Base-by-base conservation (phyloP, 2,888 invertebrate genomes). In the Kryphioiulus occultus region DNA sequence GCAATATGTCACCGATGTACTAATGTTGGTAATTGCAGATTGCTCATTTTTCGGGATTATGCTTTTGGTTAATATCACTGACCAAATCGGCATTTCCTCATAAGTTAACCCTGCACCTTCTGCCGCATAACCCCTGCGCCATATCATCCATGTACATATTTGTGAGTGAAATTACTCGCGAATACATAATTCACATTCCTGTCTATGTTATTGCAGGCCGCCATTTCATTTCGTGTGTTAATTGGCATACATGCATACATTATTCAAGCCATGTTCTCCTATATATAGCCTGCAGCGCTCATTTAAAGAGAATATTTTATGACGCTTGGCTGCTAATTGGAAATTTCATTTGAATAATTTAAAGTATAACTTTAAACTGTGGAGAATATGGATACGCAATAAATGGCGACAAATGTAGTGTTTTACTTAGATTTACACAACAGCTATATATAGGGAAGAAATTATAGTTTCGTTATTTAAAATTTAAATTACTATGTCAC, bases 31-130 rank as follows among this genome's bases (percentile, higher is more conserved):
- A 78, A 78, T 78, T 78, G 78, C 78, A 30, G 30, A 78, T 78
- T 78, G 78, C 78, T 78, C 78, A 30, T 78, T 78, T 78, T 78
- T 78, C 78, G 78, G 78, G 30, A 78, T 78, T 78, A 78, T 78
- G 78, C 78, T 78, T 78, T 78, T 17, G 78, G 78, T 78, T 78
- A 78, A 78, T 78, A 78, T 78, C 78, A 32, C 30, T 78, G 78
- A 78, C 78, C 78, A 78, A 26, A 78, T 78, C 78, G 78, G 30
- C 78, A 78, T 78, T 78, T 78, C 78, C 78, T 78, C 10, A 78
- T 78, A 78, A 32, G 78, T 78, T 78, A 78, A 78, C 78, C 78
- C 78, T 30, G 10, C 30, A 30, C 78, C 30, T 30, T 30, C 12
- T 78, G 78, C 17, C 30, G 17, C 30, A 30, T 30, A 78, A 78